Evolutionary conservation across 2,113 vertebrate species (phyloP).

Genomic region (Hypanus sabinus): DNA sequence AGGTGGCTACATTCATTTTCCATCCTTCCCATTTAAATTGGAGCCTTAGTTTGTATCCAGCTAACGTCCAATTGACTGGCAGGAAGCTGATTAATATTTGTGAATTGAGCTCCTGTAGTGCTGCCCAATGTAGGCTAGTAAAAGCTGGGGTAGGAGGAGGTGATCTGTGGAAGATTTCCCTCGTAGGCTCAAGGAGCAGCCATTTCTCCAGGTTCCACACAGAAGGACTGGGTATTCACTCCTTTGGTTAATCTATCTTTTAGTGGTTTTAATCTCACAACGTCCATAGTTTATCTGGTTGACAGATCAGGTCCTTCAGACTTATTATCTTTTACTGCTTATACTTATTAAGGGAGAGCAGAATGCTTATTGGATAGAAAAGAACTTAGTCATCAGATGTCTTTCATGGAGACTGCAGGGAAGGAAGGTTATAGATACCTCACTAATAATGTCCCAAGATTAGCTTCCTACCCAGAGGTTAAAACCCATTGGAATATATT

Average conservation of each 20-base stretch:
- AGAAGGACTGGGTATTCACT: background rate
- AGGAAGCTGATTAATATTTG: background rate
- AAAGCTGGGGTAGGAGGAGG: background rate
- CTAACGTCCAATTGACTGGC: background rate
- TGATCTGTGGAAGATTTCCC: background rate
- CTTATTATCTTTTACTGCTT: background rate
- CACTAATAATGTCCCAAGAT: too few species aligned
- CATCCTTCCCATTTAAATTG: background rate
- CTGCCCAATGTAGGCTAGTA: background rate
- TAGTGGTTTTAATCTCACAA: background rate
- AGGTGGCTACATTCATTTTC: background rate
- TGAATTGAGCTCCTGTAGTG: background rate
- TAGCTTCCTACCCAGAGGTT: background rate
- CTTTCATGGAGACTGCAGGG: background rate
- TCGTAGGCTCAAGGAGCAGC: background rate
- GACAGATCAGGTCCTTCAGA: background rate
- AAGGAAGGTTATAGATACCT: background rate
- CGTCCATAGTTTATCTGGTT: too few species aligned
- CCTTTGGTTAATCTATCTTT: background rate
- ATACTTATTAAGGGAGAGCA: background rate
- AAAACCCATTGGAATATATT: background rate
- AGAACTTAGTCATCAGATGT: background rate
- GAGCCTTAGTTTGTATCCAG: background rate
- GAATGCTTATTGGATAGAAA: background rate
- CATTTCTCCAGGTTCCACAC: background rate